Conservation (phyloP, 2,113 vertebrate species). For the Tichodroma muraria region DNA sequence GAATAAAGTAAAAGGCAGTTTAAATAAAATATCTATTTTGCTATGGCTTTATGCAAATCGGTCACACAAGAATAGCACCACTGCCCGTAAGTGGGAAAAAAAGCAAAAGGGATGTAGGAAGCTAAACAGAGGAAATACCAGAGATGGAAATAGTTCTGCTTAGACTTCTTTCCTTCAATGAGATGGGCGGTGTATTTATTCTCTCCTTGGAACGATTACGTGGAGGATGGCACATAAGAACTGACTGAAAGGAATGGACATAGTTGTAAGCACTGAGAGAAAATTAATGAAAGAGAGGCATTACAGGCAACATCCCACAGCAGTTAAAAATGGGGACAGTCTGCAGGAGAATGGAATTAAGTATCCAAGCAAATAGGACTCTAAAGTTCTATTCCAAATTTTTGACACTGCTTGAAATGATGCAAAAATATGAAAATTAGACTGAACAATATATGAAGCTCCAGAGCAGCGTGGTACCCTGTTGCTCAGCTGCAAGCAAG, state of each 20-base stretch:
- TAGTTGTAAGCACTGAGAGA: background rate
- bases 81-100: background rate
- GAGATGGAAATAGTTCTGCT: background rate
- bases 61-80: background rate
- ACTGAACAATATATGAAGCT: background rate
- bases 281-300: background rate
- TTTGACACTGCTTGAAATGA: background rate
- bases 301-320: background rate
- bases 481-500: background rate
- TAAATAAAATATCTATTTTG: background rate
- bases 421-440: background rate
- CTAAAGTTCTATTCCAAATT: background rate
- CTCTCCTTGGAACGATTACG: background rate
- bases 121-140: background rate
- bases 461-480: background rate
- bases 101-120: background rate
- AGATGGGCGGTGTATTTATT: background rate
- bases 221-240: background rate
- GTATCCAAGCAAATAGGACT: background rate
- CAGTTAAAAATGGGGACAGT: background rate
- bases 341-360: background rate
- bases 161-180: background rate
- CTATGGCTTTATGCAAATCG: background rate
- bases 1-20: background rate
- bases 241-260: background rate